These are phyloP conservation scores for Fopius arisanus DNA, from an alignment of 1,140 invertebrate genomes.

Conservation along the genomic window DNA sequence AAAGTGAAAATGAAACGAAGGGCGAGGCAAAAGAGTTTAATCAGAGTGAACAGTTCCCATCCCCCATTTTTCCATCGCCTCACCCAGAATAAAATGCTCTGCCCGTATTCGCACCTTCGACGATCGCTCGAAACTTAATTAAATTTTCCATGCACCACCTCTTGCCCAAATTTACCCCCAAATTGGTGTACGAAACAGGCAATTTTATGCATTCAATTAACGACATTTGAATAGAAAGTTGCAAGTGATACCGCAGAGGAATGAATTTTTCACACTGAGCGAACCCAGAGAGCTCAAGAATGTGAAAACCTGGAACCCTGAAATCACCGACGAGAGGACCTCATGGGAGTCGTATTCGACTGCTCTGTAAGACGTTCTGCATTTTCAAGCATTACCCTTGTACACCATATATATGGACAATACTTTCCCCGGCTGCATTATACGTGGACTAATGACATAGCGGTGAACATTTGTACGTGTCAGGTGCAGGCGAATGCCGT, in stretches of 20 bases:
- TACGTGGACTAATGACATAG: slow-evolving; percentile 57
- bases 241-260: slow-evolving; percentile 11
- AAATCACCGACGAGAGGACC: not conserved
- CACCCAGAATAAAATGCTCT: not conserved
- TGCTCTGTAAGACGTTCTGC: slow-evolving; percentile 20
- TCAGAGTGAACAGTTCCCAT: not conserved
- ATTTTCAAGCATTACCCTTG: slow-evolving; percentile 16
- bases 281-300: not conserved
- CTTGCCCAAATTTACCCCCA: not conserved
- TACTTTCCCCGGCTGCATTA: slow-evolving; percentile 39
- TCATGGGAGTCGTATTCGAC: slow-evolving; percentile 14
- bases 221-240: not conserved
- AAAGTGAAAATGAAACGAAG: not conserved
- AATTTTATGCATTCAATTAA: not conserved
- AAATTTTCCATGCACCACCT: not conserved
- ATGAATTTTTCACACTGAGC: slow-evolving; percentile 21
- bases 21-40: not conserved
- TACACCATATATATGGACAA: slow-evolving; percentile 29
- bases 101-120: not conserved
- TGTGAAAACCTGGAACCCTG: not conserved
- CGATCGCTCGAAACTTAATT: not conserved
- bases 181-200: not conserved
- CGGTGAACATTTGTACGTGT: slow-evolving; percentile 59
- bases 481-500: slow-evolving; percentile 54
- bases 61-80: not conserved